Conservation (phyloP, 2,888 invertebrate genomes). For the Pocota personata region DNA sequence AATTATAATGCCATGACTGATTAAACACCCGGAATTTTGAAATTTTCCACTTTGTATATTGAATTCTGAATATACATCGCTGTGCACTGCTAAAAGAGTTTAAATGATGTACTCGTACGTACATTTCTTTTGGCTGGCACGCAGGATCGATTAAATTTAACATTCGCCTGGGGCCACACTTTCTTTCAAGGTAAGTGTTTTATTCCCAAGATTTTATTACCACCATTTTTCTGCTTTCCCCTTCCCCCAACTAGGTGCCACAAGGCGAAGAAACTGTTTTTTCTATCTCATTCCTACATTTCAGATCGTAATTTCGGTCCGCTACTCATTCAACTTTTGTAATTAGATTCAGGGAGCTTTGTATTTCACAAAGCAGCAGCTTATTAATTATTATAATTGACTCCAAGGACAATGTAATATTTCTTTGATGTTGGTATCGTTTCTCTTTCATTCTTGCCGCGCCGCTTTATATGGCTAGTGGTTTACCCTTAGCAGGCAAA, state of each 20-base stretch:
- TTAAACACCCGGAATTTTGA: too few relatives aligned
- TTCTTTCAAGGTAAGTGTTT: conserved; percentile 77
- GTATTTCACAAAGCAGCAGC: conserved; percentile 32
- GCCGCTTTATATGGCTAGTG: neutral
- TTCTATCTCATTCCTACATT: neutral
- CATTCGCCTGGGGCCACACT: conserved; percentile 56
- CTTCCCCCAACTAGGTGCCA: neutral
- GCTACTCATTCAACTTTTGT: conserved; percentile 29
- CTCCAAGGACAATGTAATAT: conserved; percentile 34
- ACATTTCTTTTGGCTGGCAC: conserved; percentile 78
- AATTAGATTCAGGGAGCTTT: conserved; percentile 33
- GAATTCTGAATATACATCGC: too few relatives aligned
- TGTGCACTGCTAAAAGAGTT: too few relatives aligned
- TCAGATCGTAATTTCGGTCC: neutral
- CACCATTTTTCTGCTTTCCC: neutral
- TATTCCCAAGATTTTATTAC: neutral
- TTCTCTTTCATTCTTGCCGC: neutral
- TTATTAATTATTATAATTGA: conserved; percentile 47
- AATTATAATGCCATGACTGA: too few relatives aligned
- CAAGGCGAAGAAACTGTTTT: neutral
- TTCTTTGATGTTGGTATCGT: conserved; percentile 36
- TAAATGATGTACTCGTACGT: too few relatives aligned
- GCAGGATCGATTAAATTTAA: conserved; percentile 64
- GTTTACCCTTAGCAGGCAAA: neutral
- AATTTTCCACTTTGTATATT: too few relatives aligned